Conservation (phyloP, 1,140 invertebrate species). For the Hyposmocoma kahamanoa region DNA sequence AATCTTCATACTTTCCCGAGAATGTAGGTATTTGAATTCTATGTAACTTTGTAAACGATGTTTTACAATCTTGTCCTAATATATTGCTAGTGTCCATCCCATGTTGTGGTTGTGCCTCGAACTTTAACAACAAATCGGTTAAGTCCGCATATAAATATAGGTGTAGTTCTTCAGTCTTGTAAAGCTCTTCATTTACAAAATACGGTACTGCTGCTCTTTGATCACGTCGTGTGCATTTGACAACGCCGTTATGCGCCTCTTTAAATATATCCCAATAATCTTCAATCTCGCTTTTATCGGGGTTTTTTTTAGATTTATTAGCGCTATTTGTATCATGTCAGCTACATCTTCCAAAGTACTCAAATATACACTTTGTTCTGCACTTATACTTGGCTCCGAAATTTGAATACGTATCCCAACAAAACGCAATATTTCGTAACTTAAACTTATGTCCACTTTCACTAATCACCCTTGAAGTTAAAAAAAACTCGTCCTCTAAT, state of each 20-base stretch:
- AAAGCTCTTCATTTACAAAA: not conserved
- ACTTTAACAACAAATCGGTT: not conserved
- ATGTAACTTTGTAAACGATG: conserved; percentile 18
- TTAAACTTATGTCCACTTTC: not conserved
- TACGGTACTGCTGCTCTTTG: not conserved
- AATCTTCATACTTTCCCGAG: conserved; percentile 32
- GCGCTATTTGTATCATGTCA: not conserved
- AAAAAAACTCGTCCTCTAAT: not conserved
- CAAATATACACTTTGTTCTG: not conserved
- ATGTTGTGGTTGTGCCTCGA: not conserved
- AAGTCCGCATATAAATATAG: not conserved
- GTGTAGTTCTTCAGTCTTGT: not conserved
- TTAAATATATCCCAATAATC: not conserved
- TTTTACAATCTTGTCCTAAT: not conserved
- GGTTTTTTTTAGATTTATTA: not conserved
- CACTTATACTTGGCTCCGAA: not conserved
- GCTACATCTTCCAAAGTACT: not conserved
- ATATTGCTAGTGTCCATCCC: not conserved
- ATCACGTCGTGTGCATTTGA: not conserved
- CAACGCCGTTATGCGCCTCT: not conserved
- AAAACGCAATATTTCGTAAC: not conserved
- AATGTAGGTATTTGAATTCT: conserved; percentile 34
- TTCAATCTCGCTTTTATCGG: not conserved
- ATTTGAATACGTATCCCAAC: not conserved
- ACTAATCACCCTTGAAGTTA: not conserved